Evolutionary conservation across 1,140 invertebrate genomes (phyloP), one percentile per base, ranked within the genome.

Genomic region (Theocolax elegans): DNA sequence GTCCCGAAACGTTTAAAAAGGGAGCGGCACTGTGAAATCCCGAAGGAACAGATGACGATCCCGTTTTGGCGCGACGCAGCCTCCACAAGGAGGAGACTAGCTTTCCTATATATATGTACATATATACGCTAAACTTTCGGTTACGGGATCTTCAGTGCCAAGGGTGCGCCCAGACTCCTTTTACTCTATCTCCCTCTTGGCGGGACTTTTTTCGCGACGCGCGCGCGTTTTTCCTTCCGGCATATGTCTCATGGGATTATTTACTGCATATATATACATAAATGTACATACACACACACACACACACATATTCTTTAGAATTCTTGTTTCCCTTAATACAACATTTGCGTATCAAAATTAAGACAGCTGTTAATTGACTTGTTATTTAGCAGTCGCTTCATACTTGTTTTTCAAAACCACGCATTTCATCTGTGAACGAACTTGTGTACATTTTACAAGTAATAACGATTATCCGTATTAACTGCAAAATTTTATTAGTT

Each of bases 11-110:
- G 21, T 60, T 60, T 60, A 27, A 56, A 49, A 51, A 42, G 63
- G 51, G 68, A 73, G 69, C 23, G n/a, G 29, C 8, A 19, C 64
- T 46, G 73, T 74, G 67, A 75, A 77, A 77, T 80, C 79, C 77
- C 73, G 76, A 72, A 81, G 81, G 79, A 82, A 79, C 77, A 81
- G 78, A 84, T 82, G 82, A 83, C 77, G 79, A 82, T 83, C 81
- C 79, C 80, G 79, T 84, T 83, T 77, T 77, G 76, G 25, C 40
- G 54, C 54, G 62, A 19, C 40, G 21, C 42, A 66, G 49, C 19
- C 54, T 21, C 27, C 12, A 17, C 42, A 35, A 9, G 12, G 27
- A 48, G 15, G 6, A 17, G 17, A n/a, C 13, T 12, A 1, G 51
- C 42, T 17, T 31, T 7, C 40, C 21, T 56, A 27, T 44, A 42